Evolutionary conservation across 1,140 invertebrate genomes (phyloP), one percentile per base, ranked within the genome.

Genomic region (Drosophila navojoa): DNA sequence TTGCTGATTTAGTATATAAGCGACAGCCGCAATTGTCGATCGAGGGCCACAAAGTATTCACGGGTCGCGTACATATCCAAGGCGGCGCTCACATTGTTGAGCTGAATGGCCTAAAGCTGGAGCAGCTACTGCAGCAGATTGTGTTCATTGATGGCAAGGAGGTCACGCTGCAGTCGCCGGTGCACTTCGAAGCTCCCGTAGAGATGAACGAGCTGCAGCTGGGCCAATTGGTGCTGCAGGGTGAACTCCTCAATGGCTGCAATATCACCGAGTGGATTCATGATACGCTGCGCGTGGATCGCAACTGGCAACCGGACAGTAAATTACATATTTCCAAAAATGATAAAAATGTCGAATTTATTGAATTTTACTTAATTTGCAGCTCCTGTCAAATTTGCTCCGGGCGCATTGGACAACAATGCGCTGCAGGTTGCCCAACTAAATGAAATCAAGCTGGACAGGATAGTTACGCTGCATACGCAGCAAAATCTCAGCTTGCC

Each of bases 221-320:
- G 13, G 71, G 71, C 2, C 68, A 57, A 2, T 66, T 69, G 5
- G 22, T 71, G 9, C 42, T 71, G 4, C 49, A 25, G 3, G 74
- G 69, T 0, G 73, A 71, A 19, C 73, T 63, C 5, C 69, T 87
- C 5, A 81, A 86, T 25, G 89, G 79, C 7, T 87, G 79, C 73
- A 72, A 72, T 15, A 29, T 91, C 0, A 77, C 16, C 15, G 74
- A 90, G 4, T 91, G 90, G 90, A 62, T 90, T 5, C 54, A 27
- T 0, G 84, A 91, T 15, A 87, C 86, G 0, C 13, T 91, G 6
- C 85, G 84, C 40, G 77, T 89, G 45, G 84, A 90, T 76, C 70
- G 57, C 6, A 42, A 81, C 10, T 71, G 76, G 67, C 42, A 47
- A 15, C 15, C 52, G 0, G 47, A 70, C 1, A 3, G 85, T 89